A percentile compares a stretch with the other conserved stretches of the same genome.
Conservation (phyloP, 2,113 vertebrate genomes). For the Notiomystis cincta region DNA sequence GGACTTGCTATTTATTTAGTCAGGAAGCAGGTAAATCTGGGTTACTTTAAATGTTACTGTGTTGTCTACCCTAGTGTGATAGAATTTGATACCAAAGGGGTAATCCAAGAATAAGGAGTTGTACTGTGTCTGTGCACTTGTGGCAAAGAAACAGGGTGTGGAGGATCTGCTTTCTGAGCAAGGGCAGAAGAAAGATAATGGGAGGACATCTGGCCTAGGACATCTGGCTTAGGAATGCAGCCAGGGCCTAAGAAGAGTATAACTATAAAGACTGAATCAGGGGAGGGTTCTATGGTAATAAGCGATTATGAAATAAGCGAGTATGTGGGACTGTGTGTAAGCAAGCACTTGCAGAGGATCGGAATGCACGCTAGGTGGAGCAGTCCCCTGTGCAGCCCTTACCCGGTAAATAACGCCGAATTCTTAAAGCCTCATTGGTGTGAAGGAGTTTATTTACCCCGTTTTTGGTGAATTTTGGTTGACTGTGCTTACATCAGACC, state of each 20-base stretch:
- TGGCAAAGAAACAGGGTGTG: neutral
- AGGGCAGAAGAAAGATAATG: neutral
- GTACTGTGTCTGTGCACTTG: neutral
- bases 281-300: neutral
- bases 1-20: neutral
- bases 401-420: neutral
- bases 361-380: neutral
- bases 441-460: neutral
- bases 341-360: neutral
- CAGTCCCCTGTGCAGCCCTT: neutral
- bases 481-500: accelerated
- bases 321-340: too few relatives aligned
- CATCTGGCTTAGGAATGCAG: neutral
- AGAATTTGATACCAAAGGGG: neutral
- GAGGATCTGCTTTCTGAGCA: neutral
- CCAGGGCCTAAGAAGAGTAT: too few relatives aligned
- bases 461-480: neutral
- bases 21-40: neutral
- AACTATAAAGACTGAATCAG: neutral
- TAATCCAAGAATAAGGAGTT: neutral
- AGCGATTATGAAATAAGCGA: accelerated
- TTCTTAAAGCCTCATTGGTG: neutral
- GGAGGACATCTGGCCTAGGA: neutral
- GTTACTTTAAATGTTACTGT: neutral
- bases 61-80: neutral